Evolutionary conservation across 2,888 invertebrate species (phyloP).

Genomic region (Colletes collaris): DNA sequence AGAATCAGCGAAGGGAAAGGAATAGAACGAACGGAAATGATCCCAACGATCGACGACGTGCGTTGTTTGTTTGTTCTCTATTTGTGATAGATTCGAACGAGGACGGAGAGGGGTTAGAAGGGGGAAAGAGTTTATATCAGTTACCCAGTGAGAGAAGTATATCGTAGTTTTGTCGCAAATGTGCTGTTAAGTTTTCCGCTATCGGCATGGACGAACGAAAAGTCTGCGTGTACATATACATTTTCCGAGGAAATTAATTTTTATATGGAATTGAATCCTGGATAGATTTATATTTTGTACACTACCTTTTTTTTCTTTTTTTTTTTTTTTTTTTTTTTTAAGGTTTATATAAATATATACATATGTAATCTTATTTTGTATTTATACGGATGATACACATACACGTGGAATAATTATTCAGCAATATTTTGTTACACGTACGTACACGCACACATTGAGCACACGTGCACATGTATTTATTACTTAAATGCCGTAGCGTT

Average conservation of each 20-base stretch:
- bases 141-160: slow-evolving; percentile 70
- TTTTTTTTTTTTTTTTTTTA: slow-evolving; percentile 50
- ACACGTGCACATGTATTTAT: slow-evolving; percentile 63
- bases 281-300: slow-evolving; percentile 74
- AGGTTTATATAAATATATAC: slow-evolving; percentile 48
- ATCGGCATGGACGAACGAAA: slow-evolving; percentile 48
- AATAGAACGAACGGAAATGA: background rate
- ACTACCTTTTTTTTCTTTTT: slow-evolving; percentile 62
- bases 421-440: slow-evolving; percentile 40
- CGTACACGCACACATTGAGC: slow-evolving; percentile 41
- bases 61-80: slow-evolving; percentile 29
- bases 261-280: slow-evolving; percentile 59
- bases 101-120: slow-evolving; percentile 4
- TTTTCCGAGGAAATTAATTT: slow-evolving; percentile 62
- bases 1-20: background rate
- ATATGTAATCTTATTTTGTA: slow-evolving; percentile 67
- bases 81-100: slow-evolving; percentile 50
- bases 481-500: slow-evolving; percentile 58
- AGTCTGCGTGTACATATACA: slow-evolving; percentile 60
- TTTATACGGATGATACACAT: slow-evolving; percentile 63
- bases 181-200: slow-evolving; percentile 63
- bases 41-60: slow-evolving; percentile 10
- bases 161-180: slow-evolving; percentile 61
- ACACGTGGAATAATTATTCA: slow-evolving; percentile 42
- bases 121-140: slow-evolving; percentile 63